Conservation (phyloP, 2,797 vertebrate species). For the Sciaenops ocellatus region DNA sequence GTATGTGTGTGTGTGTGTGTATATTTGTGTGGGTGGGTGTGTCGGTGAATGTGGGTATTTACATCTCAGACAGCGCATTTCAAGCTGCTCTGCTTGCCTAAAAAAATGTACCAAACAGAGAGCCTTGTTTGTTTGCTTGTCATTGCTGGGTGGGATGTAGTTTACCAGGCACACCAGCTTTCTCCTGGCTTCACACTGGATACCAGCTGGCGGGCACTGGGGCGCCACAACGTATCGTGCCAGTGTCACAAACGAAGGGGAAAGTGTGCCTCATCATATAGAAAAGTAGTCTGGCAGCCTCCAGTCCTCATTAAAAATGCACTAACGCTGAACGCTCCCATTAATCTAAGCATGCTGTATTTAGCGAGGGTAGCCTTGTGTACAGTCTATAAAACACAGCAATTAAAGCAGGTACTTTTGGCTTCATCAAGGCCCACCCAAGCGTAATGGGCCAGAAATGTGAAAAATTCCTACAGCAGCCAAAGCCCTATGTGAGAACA, state of each 20-base stretch:
- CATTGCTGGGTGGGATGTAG: slow-evolving; percentile 51
- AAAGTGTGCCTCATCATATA: slow-evolving; percentile 81
- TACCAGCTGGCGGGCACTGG: slow-evolving; percentile 80
- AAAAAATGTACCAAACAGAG: slow-evolving; percentile 20
- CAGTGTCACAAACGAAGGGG: slow-evolving; percentile 73
- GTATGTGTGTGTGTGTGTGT: slow-evolving; percentile 31
- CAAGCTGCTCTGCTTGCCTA: slow-evolving; percentile 27
- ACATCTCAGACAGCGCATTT: slow-evolving; percentile 51
- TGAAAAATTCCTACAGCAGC: slow-evolving; percentile 66
- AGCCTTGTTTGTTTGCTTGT: slow-evolving; percentile 61
- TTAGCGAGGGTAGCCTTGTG: slow-evolving; percentile 82
- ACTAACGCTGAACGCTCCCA: slow-evolving; percentile 80
- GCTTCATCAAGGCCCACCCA: slow-evolving; percentile 75
- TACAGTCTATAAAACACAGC: slow-evolving; percentile 85
- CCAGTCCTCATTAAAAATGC: slow-evolving; percentile 85
- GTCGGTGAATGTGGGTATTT: slow-evolving; percentile 50
- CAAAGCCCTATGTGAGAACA: slow-evolving; percentile 39
- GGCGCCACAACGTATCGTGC: slow-evolving; percentile 66
- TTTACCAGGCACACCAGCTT: slow-evolving; percentile 64
- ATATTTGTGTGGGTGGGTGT: slow-evolving; percentile 34
- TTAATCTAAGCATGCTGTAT: slow-evolving; percentile 82
- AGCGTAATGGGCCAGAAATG: slow-evolving; percentile 73
- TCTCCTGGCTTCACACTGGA: slow-evolving; percentile 68
- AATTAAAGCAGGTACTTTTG: slow-evolving; percentile 84
- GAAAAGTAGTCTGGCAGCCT: slow-evolving; percentile 83